phyloP scores from a whole-genome alignment of 2,113 vertebrate species.

The Pipra filicauda region DNA sequence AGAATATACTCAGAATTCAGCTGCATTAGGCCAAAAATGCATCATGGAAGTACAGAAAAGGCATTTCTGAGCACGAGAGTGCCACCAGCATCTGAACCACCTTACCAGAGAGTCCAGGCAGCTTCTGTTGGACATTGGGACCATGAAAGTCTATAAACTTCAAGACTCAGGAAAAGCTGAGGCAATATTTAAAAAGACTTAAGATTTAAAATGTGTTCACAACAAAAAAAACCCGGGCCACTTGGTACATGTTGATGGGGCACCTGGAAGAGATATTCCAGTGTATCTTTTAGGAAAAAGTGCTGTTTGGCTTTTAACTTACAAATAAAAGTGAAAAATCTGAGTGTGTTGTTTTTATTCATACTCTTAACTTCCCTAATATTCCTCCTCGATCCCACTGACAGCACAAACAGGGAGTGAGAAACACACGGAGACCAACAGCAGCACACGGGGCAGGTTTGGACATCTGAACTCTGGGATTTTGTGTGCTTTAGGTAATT shows the following conservation, averaged over 20 bases:
- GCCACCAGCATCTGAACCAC: not conserved
- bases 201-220: not conserved
- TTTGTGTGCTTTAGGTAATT: not conserved
- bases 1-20: not conserved
- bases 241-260: not conserved
- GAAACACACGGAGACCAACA: not conserved
- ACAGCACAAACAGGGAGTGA: not conserved
- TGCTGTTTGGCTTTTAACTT: not conserved
- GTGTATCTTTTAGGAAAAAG: not conserved
- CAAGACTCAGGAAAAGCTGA: not conserved
- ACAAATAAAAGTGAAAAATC: not conserved
- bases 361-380: not conserved
- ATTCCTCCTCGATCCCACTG: not conserved
- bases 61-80: not conserved
- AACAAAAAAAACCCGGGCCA: not conserved
- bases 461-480: accelerated
- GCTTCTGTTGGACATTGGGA: not conserved
- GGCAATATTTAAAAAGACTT: not conserved
- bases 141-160: not conserved
- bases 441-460: too few species aligned
- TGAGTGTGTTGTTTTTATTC: accelerated
- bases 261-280: not conserved
- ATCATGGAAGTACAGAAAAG: not conserved
- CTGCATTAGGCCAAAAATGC: not conserved
- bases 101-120: not conserved